A percentile compares a stretch with the other conserved stretches of the same genome.
These are phyloP conservation scores for Drosophila nr. perissopoda DNA, from an alignment of 2,888 invertebrate genomes.

Conservation along the genomic window DNA sequence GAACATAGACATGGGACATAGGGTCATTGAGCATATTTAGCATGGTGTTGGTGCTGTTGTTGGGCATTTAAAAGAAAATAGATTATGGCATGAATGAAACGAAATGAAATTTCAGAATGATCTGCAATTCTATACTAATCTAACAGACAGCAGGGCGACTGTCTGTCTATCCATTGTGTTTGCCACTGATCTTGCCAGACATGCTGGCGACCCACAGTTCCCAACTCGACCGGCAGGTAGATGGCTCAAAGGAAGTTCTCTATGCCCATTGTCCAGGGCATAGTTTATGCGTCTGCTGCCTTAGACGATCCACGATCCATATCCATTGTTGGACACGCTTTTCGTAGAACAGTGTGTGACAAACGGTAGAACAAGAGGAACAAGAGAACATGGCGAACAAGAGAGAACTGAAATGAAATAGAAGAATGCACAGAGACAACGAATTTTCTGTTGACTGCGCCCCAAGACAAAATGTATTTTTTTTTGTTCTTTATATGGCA, in stretches of 20 bases:
- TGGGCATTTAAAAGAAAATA: constrained; percentile 76
- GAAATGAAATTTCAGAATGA: constrained; percentile 79
- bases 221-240: constrained; percentile 56
- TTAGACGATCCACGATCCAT: constrained; percentile 47
- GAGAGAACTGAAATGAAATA: constrained; percentile 20
- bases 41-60: constrained; percentile 45
- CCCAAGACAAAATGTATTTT: constrained; percentile 56
- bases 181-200: constrained; percentile 72
- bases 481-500: constrained; percentile 53
- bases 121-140: constrained; percentile 80
- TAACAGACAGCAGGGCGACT: constrained; percentile 63
- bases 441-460: constrained; percentile 70
- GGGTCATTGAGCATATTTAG: constrained; percentile 51
- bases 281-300: constrained; percentile 66
- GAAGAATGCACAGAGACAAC: constrained; percentile 48
- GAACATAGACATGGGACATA: constrained; percentile 6
- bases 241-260: constrained; percentile 65
- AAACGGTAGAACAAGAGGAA: constrained; percentile 62
- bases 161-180: constrained; percentile 44
- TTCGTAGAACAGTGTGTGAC: constrained; percentile 76
- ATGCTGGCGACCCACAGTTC: constrained; percentile 68
- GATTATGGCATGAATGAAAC: constrained; percentile 76
- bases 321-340: constrained; percentile 74
- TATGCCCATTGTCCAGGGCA: constrained; percentile 66
- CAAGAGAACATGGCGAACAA: constrained; percentile 25